Conservation (phyloP, 2,888 invertebrate species). For the Lymantria dispar region DNA sequence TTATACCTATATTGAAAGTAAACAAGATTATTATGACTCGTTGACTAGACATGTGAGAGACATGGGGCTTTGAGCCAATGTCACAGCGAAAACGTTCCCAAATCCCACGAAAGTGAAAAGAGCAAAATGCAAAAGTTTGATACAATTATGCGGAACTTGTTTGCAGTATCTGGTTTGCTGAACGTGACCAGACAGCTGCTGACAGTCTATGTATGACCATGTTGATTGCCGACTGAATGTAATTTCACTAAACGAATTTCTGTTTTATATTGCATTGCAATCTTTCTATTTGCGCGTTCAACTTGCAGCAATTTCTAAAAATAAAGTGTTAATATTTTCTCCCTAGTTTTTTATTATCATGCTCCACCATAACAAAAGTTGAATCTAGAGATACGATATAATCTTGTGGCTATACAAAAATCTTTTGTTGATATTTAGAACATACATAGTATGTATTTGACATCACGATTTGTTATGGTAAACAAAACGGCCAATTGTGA, state of each 20-base stretch:
- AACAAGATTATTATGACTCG: constrained; percentile 40
- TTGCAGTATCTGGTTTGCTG: constrained; percentile 73
- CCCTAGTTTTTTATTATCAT: constrained; percentile 17
- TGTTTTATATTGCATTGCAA: constrained; percentile 20
- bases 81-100: constrained; percentile 54
- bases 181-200: constrained; percentile 77
- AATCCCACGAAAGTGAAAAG: constrained; percentile 60
- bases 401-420: constrained; percentile 14
- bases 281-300: constrained; percentile 12
- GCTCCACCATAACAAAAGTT: constrained; percentile 15
- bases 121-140: constrained; percentile 59
- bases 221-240: constrained; percentile 53
- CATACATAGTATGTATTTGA: constrained; percentile 34
- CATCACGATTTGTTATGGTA: constrained; percentile 59
- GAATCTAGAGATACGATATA: constrained; percentile 4
- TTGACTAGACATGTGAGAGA: constrained; percentile 58
- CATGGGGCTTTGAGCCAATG: constrained; percentile 54
- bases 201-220: constrained; percentile 54
- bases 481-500: constrained; percentile 50
- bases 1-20: constrained; percentile 29
- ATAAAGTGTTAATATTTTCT: background rate
- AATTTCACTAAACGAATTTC: constrained; percentile 44
- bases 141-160: constrained; percentile 63
- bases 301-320: background rate
- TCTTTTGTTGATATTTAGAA: constrained; percentile 23